These are phyloP conservation scores for Agonopterix arenella DNA, from an alignment of 2,888 invertebrate species.

Conservation along the genomic window DNA sequence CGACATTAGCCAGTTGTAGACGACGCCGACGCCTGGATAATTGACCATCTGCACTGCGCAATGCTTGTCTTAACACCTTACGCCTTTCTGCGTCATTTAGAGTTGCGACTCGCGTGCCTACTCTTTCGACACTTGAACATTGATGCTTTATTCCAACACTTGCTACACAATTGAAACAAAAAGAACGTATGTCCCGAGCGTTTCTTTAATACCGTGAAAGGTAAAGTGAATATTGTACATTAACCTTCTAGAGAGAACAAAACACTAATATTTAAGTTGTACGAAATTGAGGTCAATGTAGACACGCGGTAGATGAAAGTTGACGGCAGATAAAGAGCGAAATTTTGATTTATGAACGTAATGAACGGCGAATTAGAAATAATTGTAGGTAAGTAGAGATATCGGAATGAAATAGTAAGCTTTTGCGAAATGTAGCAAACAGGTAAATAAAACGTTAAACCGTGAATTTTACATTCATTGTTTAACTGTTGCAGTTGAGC, in stretches of 20 bases:
- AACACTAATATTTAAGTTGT: conserved; percentile 26
- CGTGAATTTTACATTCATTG: too few relatives aligned
- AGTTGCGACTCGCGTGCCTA: background rate
- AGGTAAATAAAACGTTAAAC: too few relatives aligned
- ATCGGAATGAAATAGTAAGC: too few relatives aligned
- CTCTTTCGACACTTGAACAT: conserved; percentile 14
- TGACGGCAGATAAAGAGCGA: conserved; percentile 18
- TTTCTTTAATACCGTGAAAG: conserved; percentile 38
- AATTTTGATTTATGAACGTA: conserved; percentile 24
- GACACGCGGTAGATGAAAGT: conserved; percentile 30
- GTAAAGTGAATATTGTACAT: conserved; percentile 16
- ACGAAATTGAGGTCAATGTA: conserved; percentile 42
- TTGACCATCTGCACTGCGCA: conserved; percentile 25
- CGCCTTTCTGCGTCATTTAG: background rate
- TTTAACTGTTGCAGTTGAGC: too few relatives aligned
- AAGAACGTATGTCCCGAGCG: conserved; percentile 20
- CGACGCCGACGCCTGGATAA: conserved; percentile 35
- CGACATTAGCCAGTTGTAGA: conserved; percentile 30
- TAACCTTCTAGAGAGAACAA: conserved; percentile 42
- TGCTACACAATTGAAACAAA: conserved; percentile 23
- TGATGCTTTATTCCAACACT: conserved; percentile 19
- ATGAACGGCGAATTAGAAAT: background rate
- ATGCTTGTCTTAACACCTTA: conserved; percentile 8
- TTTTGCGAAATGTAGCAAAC: too few relatives aligned
- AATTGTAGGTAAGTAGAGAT: too few relatives aligned